Percentiles rank a stretch among this genome's conserved stretches.
Conservation (phyloP, 2,797 vertebrate genomes). For the Eospalax fontanierii region DNA sequence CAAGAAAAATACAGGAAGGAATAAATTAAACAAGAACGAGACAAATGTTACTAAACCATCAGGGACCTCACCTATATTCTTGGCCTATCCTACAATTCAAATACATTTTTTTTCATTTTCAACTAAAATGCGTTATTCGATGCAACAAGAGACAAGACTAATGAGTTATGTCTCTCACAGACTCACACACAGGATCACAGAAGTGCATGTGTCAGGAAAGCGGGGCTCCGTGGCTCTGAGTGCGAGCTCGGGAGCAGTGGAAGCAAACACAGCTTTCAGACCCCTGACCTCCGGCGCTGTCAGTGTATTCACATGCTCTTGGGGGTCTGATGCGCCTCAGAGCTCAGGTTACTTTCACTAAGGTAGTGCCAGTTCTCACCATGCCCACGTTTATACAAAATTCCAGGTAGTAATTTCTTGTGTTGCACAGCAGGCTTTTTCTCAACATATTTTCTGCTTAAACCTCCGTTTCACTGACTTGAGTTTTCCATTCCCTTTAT, state of each 20-base stretch:
- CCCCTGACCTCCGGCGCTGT: not conserved
- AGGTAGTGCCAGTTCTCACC: not conserved
- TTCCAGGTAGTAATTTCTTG: not conserved
- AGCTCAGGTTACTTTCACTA: not conserved
- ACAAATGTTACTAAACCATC: not conserved
- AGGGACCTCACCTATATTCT: not conserved
- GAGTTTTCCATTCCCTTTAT: not conserved
- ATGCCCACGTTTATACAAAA: not conserved
- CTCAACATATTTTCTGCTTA: not conserved
- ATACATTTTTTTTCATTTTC: not conserved
- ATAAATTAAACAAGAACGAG: not conserved
- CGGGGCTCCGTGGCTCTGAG: not conserved
- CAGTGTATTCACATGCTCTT: not conserved
- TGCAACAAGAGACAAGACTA: not conserved
- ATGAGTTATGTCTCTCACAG: not conserved
- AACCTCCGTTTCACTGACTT: not conserved
- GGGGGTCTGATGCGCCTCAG: not conserved
- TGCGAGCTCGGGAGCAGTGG: not conserved
- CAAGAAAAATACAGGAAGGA: not conserved
- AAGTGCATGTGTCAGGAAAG: not conserved
- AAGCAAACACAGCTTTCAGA: not conserved
- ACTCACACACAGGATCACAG: no score
- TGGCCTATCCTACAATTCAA: not conserved
- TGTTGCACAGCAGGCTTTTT: not conserved
- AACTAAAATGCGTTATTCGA: not conserved